Base-by-base conservation (phyloP, 2,888 invertebrate species). In the Platycheirus rosarum region DNA sequence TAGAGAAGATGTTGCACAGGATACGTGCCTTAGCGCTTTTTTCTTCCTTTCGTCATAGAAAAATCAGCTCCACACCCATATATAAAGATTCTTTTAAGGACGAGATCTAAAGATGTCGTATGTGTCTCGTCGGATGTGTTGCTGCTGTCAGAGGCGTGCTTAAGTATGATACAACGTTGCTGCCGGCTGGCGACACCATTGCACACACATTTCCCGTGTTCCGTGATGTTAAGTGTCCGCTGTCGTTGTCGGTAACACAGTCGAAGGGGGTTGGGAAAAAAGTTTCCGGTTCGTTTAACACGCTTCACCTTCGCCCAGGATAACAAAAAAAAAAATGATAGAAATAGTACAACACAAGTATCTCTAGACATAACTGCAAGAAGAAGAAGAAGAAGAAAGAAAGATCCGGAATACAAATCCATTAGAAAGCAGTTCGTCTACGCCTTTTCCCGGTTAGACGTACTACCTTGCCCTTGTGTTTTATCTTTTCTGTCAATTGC, bases 241-340 rank as follows among this genome's bases (percentile, higher is more conserved):
- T 32, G 66, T 71, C 32, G 66, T 53, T 63, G 48, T 49, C 40
- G 42, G 40, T 40, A 57, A 9, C 57, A 57, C 20, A 6, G 32
- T n/a, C 26, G 26, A 68, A 42, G 46, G 55, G 49, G 49, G 57
- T 32, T n/a, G 26, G 37, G 37, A 63, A 80, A 76, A 71, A 82
- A 71, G 71, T 77, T 82, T 82, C 77, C 82, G 77, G 82, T 82
- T 82, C 82, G 82, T 82, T 82, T 82, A 82, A 82, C 82, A 82
- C 66, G 71, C 1, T 73, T 82, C 82, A 82, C 77, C 82, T 82
- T 73, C 77, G 63, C 71, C 68, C 60, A 53, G 26, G 23, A 18
- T 29, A 8, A 68, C 6, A n/a, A 66, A 48, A 40, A 44, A 35
- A 16, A 14, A 1, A 35, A 40, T 23, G 13, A 37, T 7, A 16